These are phyloP conservation scores for Ibidorhyncha struthersii DNA, from an alignment of 2,113 vertebrate species.

Conservation along the genomic window DNA sequence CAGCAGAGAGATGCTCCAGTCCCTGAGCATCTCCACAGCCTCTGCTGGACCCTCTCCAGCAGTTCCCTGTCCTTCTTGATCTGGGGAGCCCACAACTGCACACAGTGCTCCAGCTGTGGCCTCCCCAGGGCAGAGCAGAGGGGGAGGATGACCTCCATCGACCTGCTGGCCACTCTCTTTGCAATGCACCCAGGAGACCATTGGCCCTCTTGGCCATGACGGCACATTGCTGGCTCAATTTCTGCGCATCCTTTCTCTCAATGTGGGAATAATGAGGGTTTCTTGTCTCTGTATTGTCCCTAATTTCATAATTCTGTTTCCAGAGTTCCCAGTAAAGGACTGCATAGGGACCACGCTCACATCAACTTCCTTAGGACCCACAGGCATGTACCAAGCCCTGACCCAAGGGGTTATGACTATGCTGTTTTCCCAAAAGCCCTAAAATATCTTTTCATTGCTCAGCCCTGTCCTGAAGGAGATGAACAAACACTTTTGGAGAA, in stretches of 20 bases:
- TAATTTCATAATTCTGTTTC: not conserved
- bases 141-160: too few relatives aligned
- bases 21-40: too few relatives aligned
- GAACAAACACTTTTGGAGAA: not conserved
- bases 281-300: not conserved
- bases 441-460: not conserved
- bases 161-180: too few relatives aligned
- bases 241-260: not conserved
- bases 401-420: not conserved
- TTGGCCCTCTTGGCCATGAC: too few relatives aligned
- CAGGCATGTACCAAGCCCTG: not conserved
- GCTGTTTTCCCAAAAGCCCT: not conserved
- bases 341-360: not conserved
- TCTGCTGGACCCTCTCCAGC: too few relatives aligned
- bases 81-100: too few relatives aligned
- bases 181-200: too few relatives aligned
- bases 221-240: too few relatives aligned
- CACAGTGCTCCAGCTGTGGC: too few relatives aligned
- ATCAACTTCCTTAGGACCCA: not conserved
- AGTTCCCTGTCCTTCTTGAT: too few relatives aligned
- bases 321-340: not conserved
- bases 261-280: not conserved
- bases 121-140: too few relatives aligned
- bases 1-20: too few relatives aligned
- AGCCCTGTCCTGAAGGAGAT: not conserved